phyloP scores from a whole-genome alignment of 2,888 invertebrate species.

The Brachyptera risi region DNA sequence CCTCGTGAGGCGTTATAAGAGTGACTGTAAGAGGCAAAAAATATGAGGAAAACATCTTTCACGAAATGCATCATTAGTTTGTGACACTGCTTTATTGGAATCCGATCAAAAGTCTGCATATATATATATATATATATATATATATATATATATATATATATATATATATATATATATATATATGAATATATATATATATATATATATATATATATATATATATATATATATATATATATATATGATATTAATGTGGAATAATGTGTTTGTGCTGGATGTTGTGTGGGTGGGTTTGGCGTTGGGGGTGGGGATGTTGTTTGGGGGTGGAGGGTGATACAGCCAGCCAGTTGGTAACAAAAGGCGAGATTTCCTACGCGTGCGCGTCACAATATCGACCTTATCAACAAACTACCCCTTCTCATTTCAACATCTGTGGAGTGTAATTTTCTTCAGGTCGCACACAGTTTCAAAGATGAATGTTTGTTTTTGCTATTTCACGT shows the following conservation, averaged over 20 bases:
- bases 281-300: not conserved
- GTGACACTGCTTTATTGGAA: slow-evolving; percentile 25
- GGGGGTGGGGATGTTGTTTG: not conserved
- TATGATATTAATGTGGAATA: slow-evolving; percentile 26
- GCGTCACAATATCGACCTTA: slow-evolving; percentile 26
- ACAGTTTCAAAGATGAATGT: no score
- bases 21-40: not conserved
- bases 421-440: not conserved
- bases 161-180: no score
- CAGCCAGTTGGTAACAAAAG: slow-evolving; percentile 23
- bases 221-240: no score
- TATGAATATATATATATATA: no score
- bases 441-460: no score
- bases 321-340: slow-evolving; percentile 10
- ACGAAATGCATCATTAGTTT: slow-evolving; percentile 25
- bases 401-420: not conserved
- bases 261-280: no score
- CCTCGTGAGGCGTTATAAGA: no score
- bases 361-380: slow-evolving; percentile 23
- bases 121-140: no score
- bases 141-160: no score
- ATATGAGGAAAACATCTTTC: slow-evolving; percentile 23
- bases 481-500: no score
- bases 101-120: slow-evolving; percentile 25
- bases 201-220: no score